Conservation (phyloP, 2,113 vertebrate species). For the Eretmodus cyanostictus region DNA sequence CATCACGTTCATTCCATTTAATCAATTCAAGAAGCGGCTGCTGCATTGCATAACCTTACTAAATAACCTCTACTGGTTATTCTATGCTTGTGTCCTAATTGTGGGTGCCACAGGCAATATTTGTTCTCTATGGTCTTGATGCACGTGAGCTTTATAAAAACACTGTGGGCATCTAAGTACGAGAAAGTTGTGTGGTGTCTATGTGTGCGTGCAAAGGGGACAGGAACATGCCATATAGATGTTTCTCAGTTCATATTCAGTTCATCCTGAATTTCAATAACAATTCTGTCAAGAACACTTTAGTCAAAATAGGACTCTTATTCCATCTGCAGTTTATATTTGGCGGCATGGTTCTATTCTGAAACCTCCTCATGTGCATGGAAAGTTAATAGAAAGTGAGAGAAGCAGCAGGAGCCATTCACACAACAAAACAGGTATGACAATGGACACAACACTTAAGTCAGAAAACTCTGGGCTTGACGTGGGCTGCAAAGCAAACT, state of each 20-base stretch:
- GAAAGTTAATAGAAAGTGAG: background rate
- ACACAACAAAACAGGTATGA: background rate
- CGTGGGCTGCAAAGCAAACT: background rate
- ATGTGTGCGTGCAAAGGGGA: background rate
- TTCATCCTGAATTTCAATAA: background rate
- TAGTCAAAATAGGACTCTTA: background rate
- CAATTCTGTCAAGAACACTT: background rate
- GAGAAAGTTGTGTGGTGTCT: background rate
- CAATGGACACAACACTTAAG: background rate
- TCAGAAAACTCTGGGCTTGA: background rate
- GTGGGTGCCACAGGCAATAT: background rate
- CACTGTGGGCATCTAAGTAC: background rate
- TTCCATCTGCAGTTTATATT: background rate
- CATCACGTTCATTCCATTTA: background rate
- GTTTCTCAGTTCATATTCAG: background rate
- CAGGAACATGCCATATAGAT: background rate
- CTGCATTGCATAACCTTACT: background rate
- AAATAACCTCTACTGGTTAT: background rate
- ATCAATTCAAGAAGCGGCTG: constrained; percentile 15
- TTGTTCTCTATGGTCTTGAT: background rate
- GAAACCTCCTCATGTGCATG: background rate
- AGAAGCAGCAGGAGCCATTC: background rate
- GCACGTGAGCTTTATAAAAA: background rate
- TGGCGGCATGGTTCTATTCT: background rate
- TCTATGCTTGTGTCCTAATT: background rate